phyloP scores from a whole-genome alignment of 2,797 vertebrate genomes.

The Paguma larvata region DNA sequence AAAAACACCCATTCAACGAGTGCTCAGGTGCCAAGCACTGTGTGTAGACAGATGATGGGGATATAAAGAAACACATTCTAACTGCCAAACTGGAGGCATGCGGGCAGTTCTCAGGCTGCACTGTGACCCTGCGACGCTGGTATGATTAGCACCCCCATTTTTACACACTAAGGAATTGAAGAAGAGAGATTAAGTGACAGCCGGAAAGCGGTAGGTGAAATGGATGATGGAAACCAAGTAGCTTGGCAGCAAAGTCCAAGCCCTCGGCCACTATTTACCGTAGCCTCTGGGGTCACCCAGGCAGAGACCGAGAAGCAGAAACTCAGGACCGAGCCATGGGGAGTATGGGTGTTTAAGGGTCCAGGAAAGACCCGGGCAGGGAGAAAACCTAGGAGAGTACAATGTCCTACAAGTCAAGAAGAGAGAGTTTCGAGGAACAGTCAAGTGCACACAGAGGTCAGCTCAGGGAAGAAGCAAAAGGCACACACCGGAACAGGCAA shows the following conservation, averaged over 20 bases:
- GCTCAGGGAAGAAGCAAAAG: background rate
- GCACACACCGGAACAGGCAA: background rate
- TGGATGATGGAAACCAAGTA: background rate
- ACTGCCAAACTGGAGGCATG: background rate
- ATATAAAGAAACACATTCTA: background rate
- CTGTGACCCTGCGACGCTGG: rapidly evolving
- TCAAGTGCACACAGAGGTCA: background rate
- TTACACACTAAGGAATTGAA: background rate
- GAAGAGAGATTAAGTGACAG: background rate
- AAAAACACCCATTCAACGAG: background rate
- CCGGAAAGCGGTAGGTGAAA: background rate
- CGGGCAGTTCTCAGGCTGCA: background rate
- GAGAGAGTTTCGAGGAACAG: background rate
- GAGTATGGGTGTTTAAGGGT: background rate
- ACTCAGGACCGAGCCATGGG: background rate
- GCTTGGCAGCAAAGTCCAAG: background rate
- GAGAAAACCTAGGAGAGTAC: background rate
- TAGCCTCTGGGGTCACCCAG: no score
- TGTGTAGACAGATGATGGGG: rapidly evolving
- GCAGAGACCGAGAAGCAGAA: background rate
- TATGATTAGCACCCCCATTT: background rate
- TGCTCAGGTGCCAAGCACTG: background rate
- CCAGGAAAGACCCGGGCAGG: background rate
- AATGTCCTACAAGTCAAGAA: background rate
- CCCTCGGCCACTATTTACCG: background rate